A percentile compares a stretch with the other conserved stretches of the same genome.
These are phyloP conservation scores for Ciconia stormi DNA, from an alignment of 2,113 vertebrate genomes.

Conservation along the genomic window DNA sequence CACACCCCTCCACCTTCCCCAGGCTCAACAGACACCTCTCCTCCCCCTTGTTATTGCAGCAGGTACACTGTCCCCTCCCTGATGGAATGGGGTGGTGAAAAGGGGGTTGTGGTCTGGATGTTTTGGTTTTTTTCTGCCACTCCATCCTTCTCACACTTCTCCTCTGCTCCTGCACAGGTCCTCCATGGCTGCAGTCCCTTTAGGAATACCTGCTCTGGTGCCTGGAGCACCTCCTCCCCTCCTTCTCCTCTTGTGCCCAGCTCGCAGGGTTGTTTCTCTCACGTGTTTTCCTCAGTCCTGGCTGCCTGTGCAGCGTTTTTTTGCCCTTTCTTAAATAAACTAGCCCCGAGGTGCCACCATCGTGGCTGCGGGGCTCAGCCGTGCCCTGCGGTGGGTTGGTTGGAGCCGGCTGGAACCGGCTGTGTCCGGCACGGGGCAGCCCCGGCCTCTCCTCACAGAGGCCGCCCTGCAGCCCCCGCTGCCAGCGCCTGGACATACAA, in stretches of 20 bases:
- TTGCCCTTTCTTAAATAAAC: background rate
- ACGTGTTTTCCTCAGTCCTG: background rate
- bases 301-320: background rate
- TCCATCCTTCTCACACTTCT: background rate
- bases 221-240: background rate
- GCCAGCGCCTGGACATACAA: rapidly evolving
- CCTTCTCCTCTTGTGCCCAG: background rate
- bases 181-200: background rate
- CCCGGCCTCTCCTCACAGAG: background rate
- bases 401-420: background rate
- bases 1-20: background rate
- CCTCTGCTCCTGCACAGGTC: background rate
- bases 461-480: rapidly evolving
- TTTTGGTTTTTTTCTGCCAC: rapidly evolving
- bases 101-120: rapidly evolving
- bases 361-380: rapidly evolving
- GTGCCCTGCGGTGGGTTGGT: rapidly evolving
- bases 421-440: no score
- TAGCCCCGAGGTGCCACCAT: rapidly evolving
- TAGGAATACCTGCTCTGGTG: background rate
- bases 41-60: background rate
- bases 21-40: background rate
- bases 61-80: background rate
- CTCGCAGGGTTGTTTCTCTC: background rate
- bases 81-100: rapidly evolving